Percentiles rank a stretch among this genome's conserved stretches.
These are phyloP conservation scores for Acanthococcus lagerstroemiae DNA, from an alignment of 2,888 invertebrate species.

Conservation along the genomic window DNA sequence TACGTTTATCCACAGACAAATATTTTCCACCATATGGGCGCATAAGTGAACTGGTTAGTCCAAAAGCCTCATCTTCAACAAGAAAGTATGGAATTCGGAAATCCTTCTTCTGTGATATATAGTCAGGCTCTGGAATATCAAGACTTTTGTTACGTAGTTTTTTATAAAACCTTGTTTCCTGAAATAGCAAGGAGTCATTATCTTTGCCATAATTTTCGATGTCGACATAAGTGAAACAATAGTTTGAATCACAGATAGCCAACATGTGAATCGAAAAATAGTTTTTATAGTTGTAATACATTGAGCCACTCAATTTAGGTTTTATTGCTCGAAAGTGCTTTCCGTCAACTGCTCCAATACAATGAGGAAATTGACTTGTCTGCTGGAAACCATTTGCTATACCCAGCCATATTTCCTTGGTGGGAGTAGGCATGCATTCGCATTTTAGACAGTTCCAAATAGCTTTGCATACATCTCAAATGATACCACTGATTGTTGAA, in stretches of 20 bases:
- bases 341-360: constrained; percentile 30
- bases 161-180: constrained; percentile 11
- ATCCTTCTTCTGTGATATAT: neutral
- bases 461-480: too few relatives aligned
- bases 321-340: constrained; percentile 28
- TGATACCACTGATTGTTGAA: too few relatives aligned
- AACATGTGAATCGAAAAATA: constrained; percentile 26
- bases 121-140: neutral
- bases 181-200: constrained; percentile 30
- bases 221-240: constrained; percentile 23
- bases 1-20: constrained; percentile 34
- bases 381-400: constrained; percentile 33
- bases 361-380: constrained; percentile 32
- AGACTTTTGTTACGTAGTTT: neutral
- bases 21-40: constrained; percentile 35
- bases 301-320: constrained; percentile 17
- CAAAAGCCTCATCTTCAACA: constrained; percentile 34
- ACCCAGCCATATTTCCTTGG: too few relatives aligned
- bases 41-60: constrained; percentile 33
- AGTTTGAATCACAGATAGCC: constrained; percentile 29
- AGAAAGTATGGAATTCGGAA: constrained; percentile 16
- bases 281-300: constrained; percentile 31
- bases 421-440: too few relatives aligned
- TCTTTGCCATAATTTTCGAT: constrained; percentile 28
- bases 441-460: too few relatives aligned